Evolutionary conservation across 2,888 invertebrate species (phyloP).

Genomic region (Lasioglossum zephyrum): DNA sequence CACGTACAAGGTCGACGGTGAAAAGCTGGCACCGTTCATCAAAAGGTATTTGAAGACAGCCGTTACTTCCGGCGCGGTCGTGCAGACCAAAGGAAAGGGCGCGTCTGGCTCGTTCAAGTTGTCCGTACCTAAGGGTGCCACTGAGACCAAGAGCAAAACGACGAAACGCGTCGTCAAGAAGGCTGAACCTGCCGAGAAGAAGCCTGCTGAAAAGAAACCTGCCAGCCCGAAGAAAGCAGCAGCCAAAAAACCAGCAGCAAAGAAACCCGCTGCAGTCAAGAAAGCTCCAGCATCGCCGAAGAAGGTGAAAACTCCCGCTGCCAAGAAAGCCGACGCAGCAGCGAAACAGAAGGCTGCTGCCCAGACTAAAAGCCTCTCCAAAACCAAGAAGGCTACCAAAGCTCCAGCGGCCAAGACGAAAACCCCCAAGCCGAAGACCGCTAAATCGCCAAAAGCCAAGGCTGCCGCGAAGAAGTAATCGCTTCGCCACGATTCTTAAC

Average conservation of each 20-base stretch:
- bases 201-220: slow-evolving; percentile 58
- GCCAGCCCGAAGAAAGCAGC: slow-evolving; percentile 54
- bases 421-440: slow-evolving; percentile 81
- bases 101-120: slow-evolving; percentile 85
- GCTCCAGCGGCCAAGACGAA: slow-evolving; percentile 82
- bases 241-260: slow-evolving; percentile 22
- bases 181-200: slow-evolving; percentile 55
- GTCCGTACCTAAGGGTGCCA: slow-evolving; percentile 67
- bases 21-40: slow-evolving; percentile 87
- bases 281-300: slow-evolving; percentile 47
- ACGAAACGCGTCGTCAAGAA: slow-evolving; percentile 19
- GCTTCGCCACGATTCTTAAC: slow-evolving; percentile 13
- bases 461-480: slow-evolving; percentile 65
- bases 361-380: slow-evolving; percentile 72
- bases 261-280: slow-evolving; percentile 33
- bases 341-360: slow-evolving; percentile 42
- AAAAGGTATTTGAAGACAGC: slow-evolving; percentile 87
- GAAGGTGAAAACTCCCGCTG: slow-evolving; percentile 61
- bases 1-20: slow-evolving; percentile 87
- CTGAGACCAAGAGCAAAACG: slow-evolving; percentile 29
- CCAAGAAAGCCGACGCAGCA: slow-evolving; percentile 46
- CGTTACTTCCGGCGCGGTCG: slow-evolving; percentile 85
- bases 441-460: slow-evolving; percentile 71
- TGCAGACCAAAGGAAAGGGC: slow-evolving; percentile 86
- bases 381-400: slow-evolving; percentile 81